These are phyloP conservation scores for Sebastes umbrosus DNA, from an alignment of 2,797 vertebrate species.

Conservation along the genomic window DNA sequence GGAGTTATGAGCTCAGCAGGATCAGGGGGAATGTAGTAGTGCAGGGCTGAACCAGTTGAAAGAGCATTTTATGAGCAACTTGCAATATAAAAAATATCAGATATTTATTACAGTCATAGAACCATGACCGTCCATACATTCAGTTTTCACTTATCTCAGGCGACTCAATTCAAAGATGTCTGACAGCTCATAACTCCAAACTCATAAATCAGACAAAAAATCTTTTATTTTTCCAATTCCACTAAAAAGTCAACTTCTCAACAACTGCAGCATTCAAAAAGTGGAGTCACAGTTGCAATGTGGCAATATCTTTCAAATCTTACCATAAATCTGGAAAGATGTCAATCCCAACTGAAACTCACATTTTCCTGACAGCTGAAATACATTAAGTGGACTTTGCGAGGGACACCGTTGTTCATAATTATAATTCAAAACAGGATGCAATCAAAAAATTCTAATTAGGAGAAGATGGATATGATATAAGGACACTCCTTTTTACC, in stretches of 20 bases:
- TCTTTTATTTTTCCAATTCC: background rate
- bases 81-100: background rate
- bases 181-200: background rate
- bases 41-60: background rate
- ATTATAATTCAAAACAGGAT: background rate
- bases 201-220: background rate
- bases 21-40: background rate
- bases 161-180: background rate
- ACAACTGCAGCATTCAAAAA: background rate
- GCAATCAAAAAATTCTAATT: background rate
- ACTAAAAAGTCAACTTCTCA: background rate
- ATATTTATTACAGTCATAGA: constrained; percentile 6
- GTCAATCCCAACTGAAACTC: background rate
- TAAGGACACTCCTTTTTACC: background rate
- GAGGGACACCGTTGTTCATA: background rate
- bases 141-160: background rate
- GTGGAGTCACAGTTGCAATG: background rate
- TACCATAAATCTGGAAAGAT: background rate
- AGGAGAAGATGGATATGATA: background rate
- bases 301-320: background rate
- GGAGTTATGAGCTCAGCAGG: constrained; percentile 12
- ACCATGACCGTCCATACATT: background rate
- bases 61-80: constrained; percentile 13
- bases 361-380: background rate
- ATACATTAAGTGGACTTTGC: background rate